Evolutionary conservation across 2,797 vertebrate species (phyloP).

Genomic region (Propithecus perrieri): DNA sequence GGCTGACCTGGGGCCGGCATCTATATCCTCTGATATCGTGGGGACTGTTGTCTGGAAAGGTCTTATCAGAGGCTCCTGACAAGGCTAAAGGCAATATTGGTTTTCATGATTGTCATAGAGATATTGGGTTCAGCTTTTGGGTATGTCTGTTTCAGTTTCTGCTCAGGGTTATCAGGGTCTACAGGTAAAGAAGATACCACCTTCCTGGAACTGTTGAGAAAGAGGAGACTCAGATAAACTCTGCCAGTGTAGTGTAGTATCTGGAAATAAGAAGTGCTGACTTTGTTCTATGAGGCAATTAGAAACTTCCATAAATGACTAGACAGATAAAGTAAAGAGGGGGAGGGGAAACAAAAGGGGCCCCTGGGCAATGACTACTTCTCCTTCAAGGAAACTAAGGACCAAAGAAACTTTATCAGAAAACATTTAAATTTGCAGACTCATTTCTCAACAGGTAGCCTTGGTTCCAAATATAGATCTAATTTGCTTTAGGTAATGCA

Average conservation of each 20-base stretch:
- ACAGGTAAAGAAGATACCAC: neutral
- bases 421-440: neutral
- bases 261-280: neutral
- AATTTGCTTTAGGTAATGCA: neutral
- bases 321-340: neutral
- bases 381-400: neutral
- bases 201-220: neutral
- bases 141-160: neutral
- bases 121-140: neutral
- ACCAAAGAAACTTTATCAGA: neutral
- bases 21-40: neutral
- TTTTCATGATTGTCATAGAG: constrained; percentile 4
- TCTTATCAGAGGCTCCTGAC: neutral
- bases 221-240: neutral
- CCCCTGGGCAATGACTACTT: neutral
- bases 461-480: neutral
- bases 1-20: neutral
- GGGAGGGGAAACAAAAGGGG: neutral
- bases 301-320: neutral
- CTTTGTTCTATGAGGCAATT: neutral
- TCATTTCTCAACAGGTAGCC: neutral
- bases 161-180: neutral
- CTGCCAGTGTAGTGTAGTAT: neutral
- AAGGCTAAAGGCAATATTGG: neutral
- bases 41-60: neutral